Conservation (phyloP, 2,888 invertebrate species). For the Panopea generosa region DNA sequence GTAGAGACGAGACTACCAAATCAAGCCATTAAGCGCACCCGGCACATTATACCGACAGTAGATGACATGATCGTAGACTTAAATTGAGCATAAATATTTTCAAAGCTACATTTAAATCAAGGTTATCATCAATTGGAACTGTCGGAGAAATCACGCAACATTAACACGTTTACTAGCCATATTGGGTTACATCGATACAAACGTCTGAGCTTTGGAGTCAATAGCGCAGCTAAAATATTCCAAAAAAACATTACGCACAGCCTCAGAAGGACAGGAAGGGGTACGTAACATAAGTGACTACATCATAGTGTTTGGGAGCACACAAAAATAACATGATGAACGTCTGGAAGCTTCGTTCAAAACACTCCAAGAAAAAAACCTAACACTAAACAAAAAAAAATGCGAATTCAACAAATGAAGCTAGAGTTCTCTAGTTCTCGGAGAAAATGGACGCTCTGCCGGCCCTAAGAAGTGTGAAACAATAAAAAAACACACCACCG, state of each 20-base stretch:
- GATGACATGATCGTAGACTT: too few species aligned
- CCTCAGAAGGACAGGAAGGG: constrained; percentile 79
- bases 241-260: constrained; percentile 82
- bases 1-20: too few species aligned
- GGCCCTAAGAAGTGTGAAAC: constrained; percentile 62
- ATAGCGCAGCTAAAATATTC: constrained; percentile 84
- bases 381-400: constrained; percentile 74
- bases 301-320: constrained; percentile 79
- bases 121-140: too few species aligned
- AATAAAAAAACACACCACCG: constrained; percentile 39
- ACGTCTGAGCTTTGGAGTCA: constrained; percentile 30
- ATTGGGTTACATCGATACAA: constrained; percentile 59
- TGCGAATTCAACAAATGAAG: constrained; percentile 64
- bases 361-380: constrained; percentile 45
- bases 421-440: constrained; percentile 57
- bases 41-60: too few species aligned
- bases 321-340: constrained; percentile 76
- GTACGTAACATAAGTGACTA: constrained; percentile 83
- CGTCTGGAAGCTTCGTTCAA: constrained; percentile 67
- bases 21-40: too few species aligned
- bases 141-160: background rate
- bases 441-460: constrained; percentile 34
- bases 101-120: too few species aligned
- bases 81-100: too few species aligned
- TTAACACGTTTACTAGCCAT: constrained; percentile 61